phyloP scores from a whole-genome alignment of 2,797 vertebrate genomes.

The Acipenser transmontanus region DNA sequence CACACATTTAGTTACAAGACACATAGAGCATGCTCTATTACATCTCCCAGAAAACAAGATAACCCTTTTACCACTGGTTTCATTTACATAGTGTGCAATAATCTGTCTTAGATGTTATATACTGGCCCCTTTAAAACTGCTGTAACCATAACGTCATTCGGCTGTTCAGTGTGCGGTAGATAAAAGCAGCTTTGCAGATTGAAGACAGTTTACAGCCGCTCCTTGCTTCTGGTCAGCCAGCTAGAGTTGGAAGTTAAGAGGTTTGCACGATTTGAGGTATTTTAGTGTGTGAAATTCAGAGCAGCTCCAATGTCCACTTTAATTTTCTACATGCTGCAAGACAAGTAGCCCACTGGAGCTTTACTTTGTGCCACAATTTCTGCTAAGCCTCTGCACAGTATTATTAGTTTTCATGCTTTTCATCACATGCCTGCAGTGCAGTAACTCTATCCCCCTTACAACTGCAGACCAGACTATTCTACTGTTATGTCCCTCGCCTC shows the following conservation, averaged over 20 bases:
- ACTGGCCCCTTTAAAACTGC: too few relatives aligned
- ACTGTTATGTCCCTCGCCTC: too few relatives aligned
- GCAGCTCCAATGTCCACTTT: not conserved
- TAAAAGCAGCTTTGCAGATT: too few relatives aligned
- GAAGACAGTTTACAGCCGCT: not conserved
- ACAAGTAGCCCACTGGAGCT: not conserved
- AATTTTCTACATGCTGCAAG: not conserved
- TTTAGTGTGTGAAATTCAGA: not conserved
- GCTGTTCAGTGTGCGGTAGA: too few relatives aligned
- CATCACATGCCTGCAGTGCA: slow-evolving; percentile 1
- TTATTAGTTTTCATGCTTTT: slow-evolving; percentile 12
- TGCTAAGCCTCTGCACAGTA: not conserved
- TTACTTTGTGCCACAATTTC: not conserved
- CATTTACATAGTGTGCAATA: not conserved
- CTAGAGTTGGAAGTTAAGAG: not conserved
- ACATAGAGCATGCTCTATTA: slow-evolving; percentile 42
- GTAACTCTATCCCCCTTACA: not conserved
- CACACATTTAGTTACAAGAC: slow-evolving; percentile 60
- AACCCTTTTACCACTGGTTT: slow-evolving; percentile 48
- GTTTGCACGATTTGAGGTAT: not conserved
- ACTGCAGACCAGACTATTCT: not conserved
- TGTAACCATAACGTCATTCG: too few relatives aligned
- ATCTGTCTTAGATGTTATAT: too few relatives aligned
- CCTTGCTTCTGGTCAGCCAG: not conserved
- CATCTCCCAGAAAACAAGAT: slow-evolving; percentile 49